These are phyloP conservation scores for Sebastes itinus DNA, from an alignment of 2,797 vertebrate genomes.

Conservation along the genomic window DNA sequence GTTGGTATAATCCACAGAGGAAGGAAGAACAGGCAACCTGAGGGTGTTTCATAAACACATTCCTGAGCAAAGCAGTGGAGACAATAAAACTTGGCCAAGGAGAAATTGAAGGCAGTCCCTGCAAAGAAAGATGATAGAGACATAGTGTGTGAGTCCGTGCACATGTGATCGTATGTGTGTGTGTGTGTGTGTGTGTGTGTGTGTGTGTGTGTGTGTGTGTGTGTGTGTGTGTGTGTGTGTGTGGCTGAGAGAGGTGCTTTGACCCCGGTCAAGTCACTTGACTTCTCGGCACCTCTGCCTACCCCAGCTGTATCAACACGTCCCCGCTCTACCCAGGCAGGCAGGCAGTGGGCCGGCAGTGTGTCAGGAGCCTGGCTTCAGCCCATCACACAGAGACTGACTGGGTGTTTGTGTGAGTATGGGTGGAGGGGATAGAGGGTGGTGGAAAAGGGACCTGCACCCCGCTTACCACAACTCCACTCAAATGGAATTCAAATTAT, in stretches of 20 bases:
- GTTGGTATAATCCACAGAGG: slow-evolving; percentile 59
- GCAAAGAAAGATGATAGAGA: slow-evolving; percentile 43
- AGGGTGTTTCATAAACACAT: slow-evolving; percentile 66
- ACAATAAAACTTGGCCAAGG: slow-evolving; percentile 36
- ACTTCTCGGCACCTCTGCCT: slow-evolving; percentile 78
- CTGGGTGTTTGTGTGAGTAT: slow-evolving; percentile 74
- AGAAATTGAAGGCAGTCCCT: slow-evolving; percentile 25
- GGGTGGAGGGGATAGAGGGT: slow-evolving; percentile 51
- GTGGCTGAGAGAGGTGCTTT: slow-evolving; percentile 64
- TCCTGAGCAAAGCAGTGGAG: slow-evolving; percentile 39
- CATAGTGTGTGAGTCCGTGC: slow-evolving; percentile 7
- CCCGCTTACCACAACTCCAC: slow-evolving; percentile 62
- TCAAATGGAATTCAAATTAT: slow-evolving; percentile 76
- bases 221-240: slow-evolving; percentile 35
- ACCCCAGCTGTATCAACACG: slow-evolving; percentile 83
- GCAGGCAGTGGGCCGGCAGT: slow-evolving; percentile 61
- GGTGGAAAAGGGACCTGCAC: slow-evolving; percentile 46
- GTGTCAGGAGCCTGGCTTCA: slow-evolving; percentile 72
- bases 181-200: slow-evolving; percentile 36
- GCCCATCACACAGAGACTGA: slow-evolving; percentile 70
- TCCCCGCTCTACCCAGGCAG: slow-evolving; percentile 42
- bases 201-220: slow-evolving; percentile 32
- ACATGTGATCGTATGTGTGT: slow-evolving; percentile 1
- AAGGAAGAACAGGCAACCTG: slow-evolving; percentile 66
- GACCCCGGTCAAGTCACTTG: slow-evolving; percentile 82